Evolutionary conservation across 2,888 invertebrate species (phyloP).

Genomic region (Heliconius charithonia): DNA sequence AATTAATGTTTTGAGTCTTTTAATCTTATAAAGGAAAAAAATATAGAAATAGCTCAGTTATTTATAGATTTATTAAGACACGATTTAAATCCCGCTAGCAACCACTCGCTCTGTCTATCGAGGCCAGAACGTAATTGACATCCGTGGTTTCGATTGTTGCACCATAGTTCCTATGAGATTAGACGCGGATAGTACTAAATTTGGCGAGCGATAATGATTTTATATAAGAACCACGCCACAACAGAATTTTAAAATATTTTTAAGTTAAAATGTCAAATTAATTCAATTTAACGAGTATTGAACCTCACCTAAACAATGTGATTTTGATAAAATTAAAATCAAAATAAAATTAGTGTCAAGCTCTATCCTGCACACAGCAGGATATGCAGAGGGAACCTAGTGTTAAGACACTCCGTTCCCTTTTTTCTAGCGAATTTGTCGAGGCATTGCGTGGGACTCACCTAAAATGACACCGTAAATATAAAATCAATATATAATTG

Average conservation of each 20-base stretch:
- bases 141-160: slow-evolving; percentile 8
- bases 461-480: not conserved
- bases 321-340: no score
- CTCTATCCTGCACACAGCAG: no score
- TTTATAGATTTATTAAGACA: not conserved
- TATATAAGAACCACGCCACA: not conserved
- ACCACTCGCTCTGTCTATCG: not conserved
- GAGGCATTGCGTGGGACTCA: no score
- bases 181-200: not conserved
- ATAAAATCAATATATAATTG: not conserved
- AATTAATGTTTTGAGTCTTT: no score
- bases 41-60: not conserved
- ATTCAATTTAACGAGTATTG: not conserved
- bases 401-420: no score
- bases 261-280: not conserved
- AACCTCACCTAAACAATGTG: not conserved
- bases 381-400: no score
- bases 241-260: no score
- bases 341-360: no score
- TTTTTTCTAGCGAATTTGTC: no score
- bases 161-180: not conserved
- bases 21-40: not conserved
- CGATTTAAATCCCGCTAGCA: no score
- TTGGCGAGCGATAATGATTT: not conserved
- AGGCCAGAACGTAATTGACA: slow-evolving; percentile 5